phyloP scores from a whole-genome alignment of 2,888 invertebrate genomes.

The Hypselothyrea guttata region DNA sequence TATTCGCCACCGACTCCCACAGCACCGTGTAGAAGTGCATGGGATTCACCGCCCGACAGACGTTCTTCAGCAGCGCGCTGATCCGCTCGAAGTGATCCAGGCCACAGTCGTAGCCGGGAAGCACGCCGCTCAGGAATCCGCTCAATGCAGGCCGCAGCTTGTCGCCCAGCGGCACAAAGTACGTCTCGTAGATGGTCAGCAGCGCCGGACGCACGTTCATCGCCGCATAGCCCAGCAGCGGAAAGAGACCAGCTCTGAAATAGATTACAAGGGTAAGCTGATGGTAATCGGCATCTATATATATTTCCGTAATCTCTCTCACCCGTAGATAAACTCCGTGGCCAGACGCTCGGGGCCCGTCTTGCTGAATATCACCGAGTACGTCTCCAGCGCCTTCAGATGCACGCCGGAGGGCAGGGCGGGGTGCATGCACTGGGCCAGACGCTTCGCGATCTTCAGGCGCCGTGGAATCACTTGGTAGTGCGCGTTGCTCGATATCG shows the following conservation, averaged over 20 bases:
- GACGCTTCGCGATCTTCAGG: constrained; percentile 93
- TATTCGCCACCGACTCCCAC: constrained; percentile 93
- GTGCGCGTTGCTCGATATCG: constrained; percentile 89
- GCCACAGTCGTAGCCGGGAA: constrained; percentile 94
- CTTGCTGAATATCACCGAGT: constrained; percentile 94
- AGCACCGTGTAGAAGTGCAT: constrained; percentile 92
- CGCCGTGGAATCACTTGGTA: constrained; percentile 93
- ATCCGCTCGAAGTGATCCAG: constrained; percentile 91
- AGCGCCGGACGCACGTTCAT: constrained; percentile 94
- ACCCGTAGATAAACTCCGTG: constrained; percentile 92
- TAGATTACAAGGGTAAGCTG: neutral
- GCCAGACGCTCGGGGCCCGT: constrained; percentile 91
- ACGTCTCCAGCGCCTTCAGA: constrained; percentile 94
- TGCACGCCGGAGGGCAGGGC: constrained; percentile 95
- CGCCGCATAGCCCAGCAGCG: constrained; percentile 93
- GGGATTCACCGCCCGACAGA: constrained; percentile 89
- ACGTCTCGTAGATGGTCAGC: constrained; percentile 92
- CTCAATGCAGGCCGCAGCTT: constrained; percentile 88
- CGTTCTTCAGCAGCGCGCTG: constrained; percentile 79
- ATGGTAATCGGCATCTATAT: neutral
- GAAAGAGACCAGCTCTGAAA: constrained; percentile 89
- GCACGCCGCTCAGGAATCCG: constrained; percentile 92
- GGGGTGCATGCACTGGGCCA: constrained; percentile 97
- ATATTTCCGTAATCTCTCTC: too few species aligned
- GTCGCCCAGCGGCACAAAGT: constrained; percentile 92